Percentiles rank a stretch among this genome's conserved stretches.
Conservation (phyloP, 2,113 vertebrate genomes). For the Silurus glanis region DNA sequence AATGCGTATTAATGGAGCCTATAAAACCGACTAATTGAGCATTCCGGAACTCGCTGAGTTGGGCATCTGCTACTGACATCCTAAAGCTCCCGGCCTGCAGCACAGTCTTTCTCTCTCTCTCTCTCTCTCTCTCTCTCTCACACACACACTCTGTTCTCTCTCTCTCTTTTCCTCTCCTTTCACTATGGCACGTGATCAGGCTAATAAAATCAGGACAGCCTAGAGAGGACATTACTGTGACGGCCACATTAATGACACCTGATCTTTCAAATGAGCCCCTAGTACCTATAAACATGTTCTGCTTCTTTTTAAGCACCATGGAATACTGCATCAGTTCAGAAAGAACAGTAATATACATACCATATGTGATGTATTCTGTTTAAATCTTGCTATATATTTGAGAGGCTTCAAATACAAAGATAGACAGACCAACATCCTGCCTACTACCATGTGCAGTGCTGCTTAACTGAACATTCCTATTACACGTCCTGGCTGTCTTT, state of each 20-base stretch:
- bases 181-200: constrained; percentile 93
- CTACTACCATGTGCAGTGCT: constrained; percentile 51
- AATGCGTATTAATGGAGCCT: constrained; percentile 77
- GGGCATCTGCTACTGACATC: constrained; percentile 96
- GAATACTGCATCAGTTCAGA: constrained; percentile 63
- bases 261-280: constrained; percentile 49
- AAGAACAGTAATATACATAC: constrained; percentile 61
- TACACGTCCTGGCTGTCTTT: constrained; percentile 68
- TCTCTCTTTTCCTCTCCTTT: constrained; percentile 70
- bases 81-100: constrained; percentile 92
- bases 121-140: constrained; percentile 90
- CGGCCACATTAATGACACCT: constrained; percentile 68
- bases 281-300: constrained; percentile 8
- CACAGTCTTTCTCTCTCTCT: constrained; percentile 89
- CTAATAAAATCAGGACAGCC: constrained; percentile 89
- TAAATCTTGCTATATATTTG: constrained; percentile 58
- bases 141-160: constrained; percentile 69
- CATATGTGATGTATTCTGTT: constrained; percentile 66
- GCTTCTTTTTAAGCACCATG: background rate
- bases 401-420: constrained; percentile 8
- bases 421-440: constrained; percentile 42
- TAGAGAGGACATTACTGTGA: constrained; percentile 63
- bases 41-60: constrained; percentile 95
- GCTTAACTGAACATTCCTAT: constrained; percentile 58
- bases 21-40: constrained; percentile 93